Percentiles rank a stretch among this genome's conserved stretches.
Evolutionary conservation across 2,113 vertebrate species (phyloP).

Genomic region (human (Homo sapiens)): DNA sequence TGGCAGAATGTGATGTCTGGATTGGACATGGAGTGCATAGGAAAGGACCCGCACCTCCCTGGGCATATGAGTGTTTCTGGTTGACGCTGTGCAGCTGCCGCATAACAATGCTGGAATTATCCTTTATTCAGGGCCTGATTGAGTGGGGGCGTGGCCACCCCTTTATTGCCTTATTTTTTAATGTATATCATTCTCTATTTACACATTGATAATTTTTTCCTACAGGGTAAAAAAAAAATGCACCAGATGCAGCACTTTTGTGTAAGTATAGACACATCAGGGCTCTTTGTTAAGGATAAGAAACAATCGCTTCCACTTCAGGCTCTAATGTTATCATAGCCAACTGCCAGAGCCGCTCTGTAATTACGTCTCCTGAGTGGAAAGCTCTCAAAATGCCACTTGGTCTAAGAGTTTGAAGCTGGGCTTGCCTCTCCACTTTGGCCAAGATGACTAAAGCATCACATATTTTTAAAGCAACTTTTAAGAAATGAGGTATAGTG

Average conservation of each 20-base stretch:
- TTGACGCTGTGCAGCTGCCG: background rate
- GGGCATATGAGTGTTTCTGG: background rate
- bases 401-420: background rate
- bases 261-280: background rate
- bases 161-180: background rate
- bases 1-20: background rate
- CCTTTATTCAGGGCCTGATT: conserved; percentile 21
- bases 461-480: conserved; percentile 23
- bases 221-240: background rate
- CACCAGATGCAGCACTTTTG: background rate
- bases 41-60: background rate
- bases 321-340: background rate
- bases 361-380: conserved; percentile 32
- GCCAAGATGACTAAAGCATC: background rate
- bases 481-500: background rate
- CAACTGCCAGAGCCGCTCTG: background rate
- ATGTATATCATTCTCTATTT: conserved; percentile 7
- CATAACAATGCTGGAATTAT: background rate
- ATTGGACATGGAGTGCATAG: background rate
- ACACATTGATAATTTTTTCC: background rate
- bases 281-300: conserved; percentile 7
- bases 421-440: background rate
- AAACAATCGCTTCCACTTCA: conserved; percentile 19
- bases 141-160: background rate
- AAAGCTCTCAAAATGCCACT: conserved; percentile 33